Base-by-base conservation (phyloP, 2,797 vertebrate genomes). In the Tapera naevia region DNA sequence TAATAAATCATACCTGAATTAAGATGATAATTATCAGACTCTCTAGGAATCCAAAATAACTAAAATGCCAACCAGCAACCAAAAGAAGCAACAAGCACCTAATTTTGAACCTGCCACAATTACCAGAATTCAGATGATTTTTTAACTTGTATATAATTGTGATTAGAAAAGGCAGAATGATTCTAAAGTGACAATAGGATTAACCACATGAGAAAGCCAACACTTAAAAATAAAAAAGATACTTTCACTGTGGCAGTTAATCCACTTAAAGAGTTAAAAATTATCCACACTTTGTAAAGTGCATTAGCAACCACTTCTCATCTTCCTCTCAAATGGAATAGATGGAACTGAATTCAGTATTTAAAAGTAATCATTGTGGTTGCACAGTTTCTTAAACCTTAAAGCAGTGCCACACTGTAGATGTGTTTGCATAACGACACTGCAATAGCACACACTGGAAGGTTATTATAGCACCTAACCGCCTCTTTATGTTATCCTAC, bases 351-450 rank as follows among this genome's bases (percentile, higher is more conserved):
- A 95, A 94, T 81, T 51, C 91, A 73, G 50, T 67, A 65, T 83
- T 97, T 93, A 88, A 64, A 92, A 97, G 94, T 76, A 79, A 82
- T 95, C 93, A 91, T 94, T 75, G 76, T 57, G 91, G 93, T 95
- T 78, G 76, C 94, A 94, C 80, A 46, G 83, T 93, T 96, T 72
- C 86, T 83, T 39, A 72, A 75, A 90, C 53, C 70, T 84, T 57
- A 78, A 79, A 92, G 91, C 82, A 81, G 57, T 80, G 79, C 74
- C 72, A 64, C 41, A 51, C 61, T 10, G 39, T 9, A 39, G 57
- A 46, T 32, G 53, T 37, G 43, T 75, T 84, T 89, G 89, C 92
- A 91, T 91, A 94, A 93, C 81, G 84, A 67, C 53, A 32, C 41
- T 85, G 92, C 93, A 88, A 95, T 71, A 91, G 87, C 73, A 80